phyloP scores from a whole-genome alignment of 1,140 invertebrate species.

The Megalonaias nervosa region DNA sequence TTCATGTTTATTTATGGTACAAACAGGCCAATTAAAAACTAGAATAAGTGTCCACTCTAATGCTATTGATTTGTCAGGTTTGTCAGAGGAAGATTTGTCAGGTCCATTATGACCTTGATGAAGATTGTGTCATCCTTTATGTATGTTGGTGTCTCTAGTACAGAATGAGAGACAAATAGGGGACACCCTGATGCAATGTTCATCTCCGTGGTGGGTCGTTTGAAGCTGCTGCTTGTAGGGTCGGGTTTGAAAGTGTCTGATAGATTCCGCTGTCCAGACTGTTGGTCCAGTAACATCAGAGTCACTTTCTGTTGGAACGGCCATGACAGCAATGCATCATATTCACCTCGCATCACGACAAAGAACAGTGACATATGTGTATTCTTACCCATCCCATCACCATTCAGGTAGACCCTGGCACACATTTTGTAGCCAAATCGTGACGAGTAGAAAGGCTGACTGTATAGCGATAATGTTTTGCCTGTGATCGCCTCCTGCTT shows the following conservation, averaged over 20 bases:
- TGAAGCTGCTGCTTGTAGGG: slow-evolving; percentile 53
- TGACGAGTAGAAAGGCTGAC: slow-evolving; percentile 66
- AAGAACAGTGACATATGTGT: slow-evolving; percentile 66
- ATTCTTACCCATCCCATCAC: slow-evolving; percentile 64
- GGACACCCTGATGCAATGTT: slow-evolving; percentile 66
- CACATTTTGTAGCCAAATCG: slow-evolving; percentile 68
- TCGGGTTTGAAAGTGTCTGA: slow-evolving; percentile 64
- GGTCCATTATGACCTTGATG: slow-evolving; percentile 58
- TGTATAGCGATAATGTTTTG: slow-evolving; percentile 59
- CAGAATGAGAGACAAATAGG: slow-evolving; percentile 50
- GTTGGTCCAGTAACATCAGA: slow-evolving; percentile 58
- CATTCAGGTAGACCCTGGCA: slow-evolving; percentile 63
- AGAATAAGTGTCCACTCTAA: too few species aligned
- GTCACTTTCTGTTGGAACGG: slow-evolving; percentile 66
- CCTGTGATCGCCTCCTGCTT: slow-evolving; percentile 57
- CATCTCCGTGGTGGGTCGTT: slow-evolving; percentile 58
- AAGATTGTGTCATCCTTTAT: slow-evolving; percentile 63
- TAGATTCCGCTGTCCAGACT: slow-evolving; percentile 43
- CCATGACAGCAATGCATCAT: slow-evolving; percentile 63
- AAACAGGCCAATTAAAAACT: too few species aligned
- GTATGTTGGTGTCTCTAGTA: slow-evolving; percentile 48
- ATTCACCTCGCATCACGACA: slow-evolving; percentile 65
- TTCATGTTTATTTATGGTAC: too few species aligned
- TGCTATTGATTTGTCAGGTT: too few species aligned
- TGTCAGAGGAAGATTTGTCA: slow-evolving; percentile 1